A percentile compares a stretch with the other conserved stretches of the same genome.
These are phyloP conservation scores for Lasioglossum marginatum DNA, from an alignment of 2,888 invertebrate species.

Conservation along the genomic window DNA sequence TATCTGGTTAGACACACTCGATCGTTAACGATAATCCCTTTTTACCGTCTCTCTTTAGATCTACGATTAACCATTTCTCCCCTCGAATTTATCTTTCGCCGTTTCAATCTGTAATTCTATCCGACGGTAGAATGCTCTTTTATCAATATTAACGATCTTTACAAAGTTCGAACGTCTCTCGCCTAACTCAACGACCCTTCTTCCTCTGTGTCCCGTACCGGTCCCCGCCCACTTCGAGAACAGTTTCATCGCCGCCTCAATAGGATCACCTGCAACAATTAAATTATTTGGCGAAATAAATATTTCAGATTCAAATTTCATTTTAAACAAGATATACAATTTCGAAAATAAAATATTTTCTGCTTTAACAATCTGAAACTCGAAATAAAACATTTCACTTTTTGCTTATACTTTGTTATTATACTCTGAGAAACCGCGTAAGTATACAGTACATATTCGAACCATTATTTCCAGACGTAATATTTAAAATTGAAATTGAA, in stretches of 20 bases:
- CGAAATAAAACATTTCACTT: no score
- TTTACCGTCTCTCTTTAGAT: slow-evolving; percentile 19
- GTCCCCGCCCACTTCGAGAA: slow-evolving; percentile 23
- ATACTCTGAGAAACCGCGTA: no score
- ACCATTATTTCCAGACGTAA: no score
- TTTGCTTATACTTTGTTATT: no score
- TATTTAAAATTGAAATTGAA: no score
- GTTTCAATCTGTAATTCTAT: slow-evolving; percentile 56
- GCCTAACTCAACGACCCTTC: not conserved
- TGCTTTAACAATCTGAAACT: no score
- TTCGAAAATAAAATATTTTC: no score
- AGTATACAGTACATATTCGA: no score
- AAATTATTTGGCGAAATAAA: no score
- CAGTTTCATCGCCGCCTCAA: slow-evolving; percentile 63
- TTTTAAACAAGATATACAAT: no score
- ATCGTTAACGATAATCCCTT: slow-evolving; percentile 10
- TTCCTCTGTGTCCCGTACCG: not conserved
- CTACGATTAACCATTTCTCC: not conserved
- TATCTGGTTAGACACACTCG: not conserved
- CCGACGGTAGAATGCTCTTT: slow-evolving; percentile 43
- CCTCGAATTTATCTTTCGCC: slow-evolving; percentile 33
- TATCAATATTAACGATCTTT: slow-evolving; percentile 53
- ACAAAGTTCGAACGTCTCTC: not conserved
- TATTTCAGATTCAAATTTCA: no score
- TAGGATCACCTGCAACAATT: slow-evolving; percentile 72